phyloP scores from a whole-genome alignment of 2,113 vertebrate species.

The Phalacrocorax brasilianus region DNA sequence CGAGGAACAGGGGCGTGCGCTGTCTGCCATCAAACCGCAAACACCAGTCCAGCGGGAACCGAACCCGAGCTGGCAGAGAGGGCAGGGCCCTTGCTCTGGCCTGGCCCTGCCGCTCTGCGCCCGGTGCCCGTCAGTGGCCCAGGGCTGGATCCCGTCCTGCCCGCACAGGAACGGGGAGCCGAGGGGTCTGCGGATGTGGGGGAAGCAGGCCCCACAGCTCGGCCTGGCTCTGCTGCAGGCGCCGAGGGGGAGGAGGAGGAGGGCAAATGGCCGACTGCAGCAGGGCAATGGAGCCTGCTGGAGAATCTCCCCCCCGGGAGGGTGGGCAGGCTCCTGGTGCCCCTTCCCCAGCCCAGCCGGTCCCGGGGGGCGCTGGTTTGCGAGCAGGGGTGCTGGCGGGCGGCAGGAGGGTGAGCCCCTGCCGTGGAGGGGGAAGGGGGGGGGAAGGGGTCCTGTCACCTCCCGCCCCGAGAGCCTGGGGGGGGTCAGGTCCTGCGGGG shows the following conservation, averaged over 20 bases:
- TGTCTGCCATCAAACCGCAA: not conserved
- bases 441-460: not conserved
- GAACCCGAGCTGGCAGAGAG: not conserved
- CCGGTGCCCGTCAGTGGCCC: not conserved
- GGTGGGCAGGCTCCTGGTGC: not conserved
- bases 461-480: not conserved
- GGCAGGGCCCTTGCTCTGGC: not conserved
- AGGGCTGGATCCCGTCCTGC: not conserved
- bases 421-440: not conserved
- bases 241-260: not conserved
- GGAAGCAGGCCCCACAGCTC: not conserved
- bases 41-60: not conserved
- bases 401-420: not conserved
- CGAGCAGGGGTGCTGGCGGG: not conserved
- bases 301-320: not conserved
- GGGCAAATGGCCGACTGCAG: conserved; percentile 33
- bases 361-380: not conserved
- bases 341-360: not conserved
- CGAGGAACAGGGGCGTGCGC: not conserved
- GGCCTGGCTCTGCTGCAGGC: not conserved
- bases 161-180: rapidly evolving
- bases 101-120: not conserved
- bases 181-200: not conserved
- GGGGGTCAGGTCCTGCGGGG: not conserved
- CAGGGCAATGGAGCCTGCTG: not conserved